A percentile compares a stretch with the other conserved stretches of the same genome.
Evolutionary conservation across 2,888 invertebrate genomes (phyloP).

Genomic region (Keiferia lycopersicella): DNA sequence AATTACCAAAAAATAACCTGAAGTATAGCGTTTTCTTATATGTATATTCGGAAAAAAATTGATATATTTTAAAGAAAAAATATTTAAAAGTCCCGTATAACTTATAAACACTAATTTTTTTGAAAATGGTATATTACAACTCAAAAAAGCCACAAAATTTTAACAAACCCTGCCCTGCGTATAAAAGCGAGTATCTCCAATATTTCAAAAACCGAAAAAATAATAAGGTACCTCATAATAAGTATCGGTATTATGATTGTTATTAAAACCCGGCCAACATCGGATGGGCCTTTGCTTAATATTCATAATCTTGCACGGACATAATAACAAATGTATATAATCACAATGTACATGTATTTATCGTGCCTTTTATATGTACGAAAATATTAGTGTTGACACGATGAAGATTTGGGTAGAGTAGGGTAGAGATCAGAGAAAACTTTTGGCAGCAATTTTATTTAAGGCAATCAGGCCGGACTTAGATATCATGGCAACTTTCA

Average conservation of each 20-base stretch:
- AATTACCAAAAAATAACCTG: too few species aligned
- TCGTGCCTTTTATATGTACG: slow-evolving; percentile 28
- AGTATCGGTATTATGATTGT: slow-evolving; percentile 4
- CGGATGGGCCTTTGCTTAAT: neutral
- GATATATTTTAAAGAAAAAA: too few species aligned
- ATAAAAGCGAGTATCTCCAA: slow-evolving; percentile 17
- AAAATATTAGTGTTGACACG: slow-evolving; percentile 50
- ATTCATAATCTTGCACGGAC: slow-evolving; percentile 21
- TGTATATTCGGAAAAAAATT: too few species aligned
- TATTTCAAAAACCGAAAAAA: slow-evolving; percentile 13
- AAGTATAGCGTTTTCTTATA: too few species aligned
- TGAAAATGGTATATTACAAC: too few species aligned
- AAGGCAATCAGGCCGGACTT: too few species aligned
- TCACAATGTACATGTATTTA: slow-evolving; percentile 36
- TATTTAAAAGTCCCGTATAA: too few species aligned
- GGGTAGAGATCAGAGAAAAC: slow-evolving; percentile 32
- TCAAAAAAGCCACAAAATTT: too few species aligned
- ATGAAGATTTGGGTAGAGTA: slow-evolving; percentile 38
- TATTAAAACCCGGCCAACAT: slow-evolving; percentile 3
- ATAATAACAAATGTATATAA: slow-evolving; percentile 22
- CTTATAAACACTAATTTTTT: too few species aligned
- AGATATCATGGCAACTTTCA: too few species aligned
- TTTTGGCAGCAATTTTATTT: neutral
- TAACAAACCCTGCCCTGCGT: neutral
- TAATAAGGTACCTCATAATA: slow-evolving; percentile 15